Evolutionary conservation across 2,888 invertebrate genomes (phyloP).

Genomic region (Parochlus steinenii): DNA sequence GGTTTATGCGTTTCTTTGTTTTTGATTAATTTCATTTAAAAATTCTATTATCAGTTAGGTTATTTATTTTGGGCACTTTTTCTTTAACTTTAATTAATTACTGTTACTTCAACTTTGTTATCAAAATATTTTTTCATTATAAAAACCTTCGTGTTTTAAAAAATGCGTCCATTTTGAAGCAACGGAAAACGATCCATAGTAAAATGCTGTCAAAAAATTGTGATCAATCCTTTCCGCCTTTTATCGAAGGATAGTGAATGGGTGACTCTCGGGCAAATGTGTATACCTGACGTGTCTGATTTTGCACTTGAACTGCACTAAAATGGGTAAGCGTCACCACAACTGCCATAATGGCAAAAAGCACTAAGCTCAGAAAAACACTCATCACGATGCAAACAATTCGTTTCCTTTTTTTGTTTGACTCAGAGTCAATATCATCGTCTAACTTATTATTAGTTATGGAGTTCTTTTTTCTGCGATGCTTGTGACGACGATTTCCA

Average conservation of each 20-base stretch:
- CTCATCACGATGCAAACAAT: slow-evolving; percentile 54
- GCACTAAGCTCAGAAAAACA: slow-evolving; percentile 53
- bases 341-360: slow-evolving; percentile 58
- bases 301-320: slow-evolving; percentile 43
- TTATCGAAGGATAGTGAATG: slow-evolving; percentile 23
- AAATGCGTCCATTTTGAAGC: too few relatives aligned
- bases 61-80: too few relatives aligned
- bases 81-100: too few relatives aligned
- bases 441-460: slow-evolving; percentile 27
- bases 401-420: slow-evolving; percentile 48
- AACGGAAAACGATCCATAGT: too few relatives aligned
- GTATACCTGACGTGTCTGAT: slow-evolving; percentile 47
- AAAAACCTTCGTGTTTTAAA: too few relatives aligned
- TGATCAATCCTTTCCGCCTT: slow-evolving; percentile 7
- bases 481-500: slow-evolving; percentile 6
- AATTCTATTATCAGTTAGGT: too few relatives aligned
- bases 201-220: slow-evolving; percentile 12
- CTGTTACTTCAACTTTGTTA: too few relatives aligned
- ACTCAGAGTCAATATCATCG: slow-evolving; percentile 36
- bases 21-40: too few relatives aligned
- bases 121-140: too few relatives aligned
- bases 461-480: slow-evolving; percentile 11
- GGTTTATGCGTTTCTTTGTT: too few relatives aligned
- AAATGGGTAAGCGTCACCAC: slow-evolving; percentile 61
- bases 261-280: slow-evolving; percentile 37